Evolutionary conservation across 92 coral and sea anemone genomes (phyloP).

Genomic region (Porites cylindrica): DNA sequence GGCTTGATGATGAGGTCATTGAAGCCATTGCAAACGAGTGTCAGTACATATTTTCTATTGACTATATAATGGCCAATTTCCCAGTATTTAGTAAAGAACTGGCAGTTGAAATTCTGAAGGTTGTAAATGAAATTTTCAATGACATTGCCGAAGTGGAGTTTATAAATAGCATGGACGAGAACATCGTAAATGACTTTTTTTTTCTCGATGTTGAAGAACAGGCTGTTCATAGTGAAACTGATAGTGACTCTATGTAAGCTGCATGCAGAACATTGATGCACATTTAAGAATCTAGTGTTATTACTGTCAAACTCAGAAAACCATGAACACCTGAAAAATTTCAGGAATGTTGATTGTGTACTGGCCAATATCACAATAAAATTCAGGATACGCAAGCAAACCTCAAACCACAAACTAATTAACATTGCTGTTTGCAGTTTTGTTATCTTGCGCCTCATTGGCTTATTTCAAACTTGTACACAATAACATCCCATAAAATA

Average conservation of each 20-base stretch:
- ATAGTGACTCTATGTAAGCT: not conserved
- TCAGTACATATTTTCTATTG: slow-evolving; percentile 30
- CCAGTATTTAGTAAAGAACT: slow-evolving; percentile 38
- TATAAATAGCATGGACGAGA: not conserved
- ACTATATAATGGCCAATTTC: slow-evolving; percentile 39
- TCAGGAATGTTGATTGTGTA: no score
- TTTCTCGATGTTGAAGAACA: slow-evolving; percentile 17
- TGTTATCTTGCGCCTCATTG: no score
- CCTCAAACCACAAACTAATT: no score
- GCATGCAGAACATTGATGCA: not conserved
- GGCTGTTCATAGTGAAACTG: not conserved
- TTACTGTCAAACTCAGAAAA: no score
- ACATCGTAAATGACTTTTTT: not conserved
- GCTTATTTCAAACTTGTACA: no score
- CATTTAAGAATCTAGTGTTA: not conserved
- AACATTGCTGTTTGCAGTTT: no score
- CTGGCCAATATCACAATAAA: no score
- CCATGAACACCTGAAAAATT: no score
- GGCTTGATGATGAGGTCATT: slow-evolving; percentile 27
- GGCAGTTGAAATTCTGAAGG: slow-evolving; percentile 37
- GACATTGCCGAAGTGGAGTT: slow-evolving; percentile 42
- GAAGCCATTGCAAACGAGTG: slow-evolving; percentile 28
- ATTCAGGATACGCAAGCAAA: no score
- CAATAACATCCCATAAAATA: no score
- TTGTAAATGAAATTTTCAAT: slow-evolving; percentile 40